Base-by-base conservation (phyloP, 2,888 invertebrate genomes). In the Unio delphinus region DNA sequence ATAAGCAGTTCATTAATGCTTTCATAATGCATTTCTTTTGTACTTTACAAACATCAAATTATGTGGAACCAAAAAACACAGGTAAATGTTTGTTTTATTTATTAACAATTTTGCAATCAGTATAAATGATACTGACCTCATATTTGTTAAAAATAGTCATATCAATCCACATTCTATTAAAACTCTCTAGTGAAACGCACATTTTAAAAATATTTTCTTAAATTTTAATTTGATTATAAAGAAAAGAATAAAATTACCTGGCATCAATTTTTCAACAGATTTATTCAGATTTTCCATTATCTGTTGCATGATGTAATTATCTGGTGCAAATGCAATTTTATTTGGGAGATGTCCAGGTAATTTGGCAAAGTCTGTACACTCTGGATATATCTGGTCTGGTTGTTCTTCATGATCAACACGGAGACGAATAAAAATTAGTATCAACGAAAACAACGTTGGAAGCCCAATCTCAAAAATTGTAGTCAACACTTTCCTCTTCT, bases 351-450 rank as follows among this genome's bases (percentile, higher is more conserved):
- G 8, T 20, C 0, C 17, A 5, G 55, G 61, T 26, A 81, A 69
- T 11, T 64, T 28, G 26, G 75, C 61, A 64, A 86, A 72, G 4
- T 65, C 55, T 1, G 20, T 3, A 73, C 87, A 89, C 15, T 77
- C 68, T 2, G 70, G 45, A 85, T 86, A 89, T 18, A 80, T 81
- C 15, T 79, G 75, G 61, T 84, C 66, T 7, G 69, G 65, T 77
- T 91, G 88, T 57, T 84, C 81, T 0, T 91, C 91, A 0, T 94
- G 93, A 70, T 92, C 92, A 0, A 95, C 93, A 74, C 94, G 90
- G 78, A 93, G 92, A 59, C 96, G 92, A 68, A 96, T 92, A 17
- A 94, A 79, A 17, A 95, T 93, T 72, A 96, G 90, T 62, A 95
- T 88, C 0, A 93, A 87, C 75, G 86, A 79, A 69, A 89, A 86